Evolutionary conservation across 2,888 invertebrate genomes (phyloP).

Genomic region (Podotricha telesiphe): DNA sequence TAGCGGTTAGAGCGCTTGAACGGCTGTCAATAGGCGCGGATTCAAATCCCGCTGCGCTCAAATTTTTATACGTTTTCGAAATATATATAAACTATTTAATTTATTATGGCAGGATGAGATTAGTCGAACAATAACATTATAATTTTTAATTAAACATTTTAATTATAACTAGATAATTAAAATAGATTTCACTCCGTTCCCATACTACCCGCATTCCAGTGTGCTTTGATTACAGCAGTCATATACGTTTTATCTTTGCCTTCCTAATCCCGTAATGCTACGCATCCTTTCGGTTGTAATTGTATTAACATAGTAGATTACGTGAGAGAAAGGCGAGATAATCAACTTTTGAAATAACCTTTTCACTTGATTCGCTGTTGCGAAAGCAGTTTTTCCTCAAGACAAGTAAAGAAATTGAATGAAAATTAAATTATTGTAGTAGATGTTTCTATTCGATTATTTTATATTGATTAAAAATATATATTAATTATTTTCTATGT

Average conservation of each 20-base stretch:
- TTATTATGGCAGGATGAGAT: no score
- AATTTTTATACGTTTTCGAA: no score
- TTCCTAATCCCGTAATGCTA: constrained; percentile 41
- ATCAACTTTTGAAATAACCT: constrained; percentile 45
- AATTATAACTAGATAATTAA: neutral
- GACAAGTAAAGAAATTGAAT: constrained; percentile 25
- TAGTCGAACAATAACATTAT: no score
- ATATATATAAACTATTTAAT: no score
- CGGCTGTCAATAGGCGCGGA: no score
- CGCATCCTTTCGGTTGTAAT: constrained; percentile 46
- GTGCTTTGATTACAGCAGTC: constrained; percentile 38
- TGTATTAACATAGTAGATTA: constrained; percentile 48
- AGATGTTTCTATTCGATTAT: neutral
- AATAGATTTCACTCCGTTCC: neutral
- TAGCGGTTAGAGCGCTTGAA: no score
- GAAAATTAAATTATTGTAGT: constrained; percentile 6
- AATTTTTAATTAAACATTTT: neutral
- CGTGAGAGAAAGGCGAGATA: constrained; percentile 43
- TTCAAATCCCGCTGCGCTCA: no score
- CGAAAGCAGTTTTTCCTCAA: constrained; percentile 23
- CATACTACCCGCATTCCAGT: constrained; percentile 14
- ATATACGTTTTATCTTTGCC: constrained; percentile 38
- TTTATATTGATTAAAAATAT: neutral
- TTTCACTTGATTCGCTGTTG: constrained; percentile 40
- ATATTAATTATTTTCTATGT: neutral